Base-by-base conservation (phyloP, 1,140 invertebrate species). In the Bicyclus anynana region DNA sequence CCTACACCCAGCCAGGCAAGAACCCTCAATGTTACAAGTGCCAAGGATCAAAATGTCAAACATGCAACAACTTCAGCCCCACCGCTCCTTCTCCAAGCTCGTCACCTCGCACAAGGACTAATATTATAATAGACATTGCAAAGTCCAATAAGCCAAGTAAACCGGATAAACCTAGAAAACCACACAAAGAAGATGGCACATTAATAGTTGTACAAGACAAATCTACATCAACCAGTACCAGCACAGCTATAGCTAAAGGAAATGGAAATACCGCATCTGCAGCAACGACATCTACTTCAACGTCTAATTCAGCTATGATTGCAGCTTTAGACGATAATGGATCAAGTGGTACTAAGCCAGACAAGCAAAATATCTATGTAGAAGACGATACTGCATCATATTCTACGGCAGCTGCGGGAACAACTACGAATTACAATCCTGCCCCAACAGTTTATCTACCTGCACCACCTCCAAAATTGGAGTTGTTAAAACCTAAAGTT, bases 121-220 rank as follows among this genome's bases (percentile, higher is more conserved):
- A 72, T 40, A 72, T 77, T 35, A 59, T 72, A 4, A 67, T 77
- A 48, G 65, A 74, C 38, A 58, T 72, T 12, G 52, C 16, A 13
- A 6, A 6, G 29, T 53, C 57, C 53, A 38, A 52, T 0, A 53
- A 49, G 44, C 29, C 62, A 16, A 42, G 51, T 7, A 53, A 33
- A 59, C 1, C 46, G 16, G 5, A 12, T 4, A 21, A 47, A 2
- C 49, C 38, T 16, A 9, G 16, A 2, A 55, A 51, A 21, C 2
- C 21, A 44, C 9, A 50, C 12, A 16, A 12, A 33, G 27, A 60
- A 10, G 51, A 59, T 47, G 62, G 48, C 12, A 70, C 65, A 3
- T 21, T 64, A 14, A 37, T 74, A n/a, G 29, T 66, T 27, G 26
- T 74, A 1, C 29, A 59, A 53, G 61, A 65, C 6, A 40, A 59